These are phyloP conservation scores for Dicentrarchus labrax DNA, from an alignment of 2,113 vertebrate genomes.

Conservation along the genomic window DNA sequence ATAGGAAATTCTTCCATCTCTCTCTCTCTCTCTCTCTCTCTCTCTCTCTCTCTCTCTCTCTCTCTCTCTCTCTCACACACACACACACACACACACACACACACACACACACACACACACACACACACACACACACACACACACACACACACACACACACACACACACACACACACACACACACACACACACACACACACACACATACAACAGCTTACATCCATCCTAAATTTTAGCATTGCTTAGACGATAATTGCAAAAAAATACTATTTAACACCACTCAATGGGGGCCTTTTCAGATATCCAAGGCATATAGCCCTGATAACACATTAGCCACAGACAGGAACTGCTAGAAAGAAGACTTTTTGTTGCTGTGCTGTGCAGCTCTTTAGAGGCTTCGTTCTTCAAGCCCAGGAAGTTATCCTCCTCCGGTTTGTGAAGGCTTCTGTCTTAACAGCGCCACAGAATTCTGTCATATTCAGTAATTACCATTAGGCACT, in stretches of 20 bases:
- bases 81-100: too few species aligned
- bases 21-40: background rate
- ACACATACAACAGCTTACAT: background rate
- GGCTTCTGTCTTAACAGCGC: background rate
- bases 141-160: too few species aligned
- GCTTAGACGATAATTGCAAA: background rate
- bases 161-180: too few species aligned
- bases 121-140: too few species aligned
- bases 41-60: background rate
- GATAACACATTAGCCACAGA: background rate
- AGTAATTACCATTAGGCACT: background rate
- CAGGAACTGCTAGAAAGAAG: background rate
- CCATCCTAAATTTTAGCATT: background rate
- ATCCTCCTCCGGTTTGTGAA: background rate
- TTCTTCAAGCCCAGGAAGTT: background rate
- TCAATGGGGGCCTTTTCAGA: background rate
- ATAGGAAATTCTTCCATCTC: constrained; percentile 18
- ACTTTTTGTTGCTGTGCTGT: background rate
- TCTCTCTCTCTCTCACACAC: too few species aligned
- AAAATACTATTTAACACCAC: background rate
- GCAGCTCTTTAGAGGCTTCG: background rate
- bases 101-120: too few species aligned
- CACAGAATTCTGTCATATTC: background rate
- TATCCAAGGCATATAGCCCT: background rate
- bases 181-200: too few species aligned